These are phyloP conservation scores for Troglohyphantes excavatus DNA, from an alignment of 2,888 invertebrate species.

Conservation along the genomic window DNA sequence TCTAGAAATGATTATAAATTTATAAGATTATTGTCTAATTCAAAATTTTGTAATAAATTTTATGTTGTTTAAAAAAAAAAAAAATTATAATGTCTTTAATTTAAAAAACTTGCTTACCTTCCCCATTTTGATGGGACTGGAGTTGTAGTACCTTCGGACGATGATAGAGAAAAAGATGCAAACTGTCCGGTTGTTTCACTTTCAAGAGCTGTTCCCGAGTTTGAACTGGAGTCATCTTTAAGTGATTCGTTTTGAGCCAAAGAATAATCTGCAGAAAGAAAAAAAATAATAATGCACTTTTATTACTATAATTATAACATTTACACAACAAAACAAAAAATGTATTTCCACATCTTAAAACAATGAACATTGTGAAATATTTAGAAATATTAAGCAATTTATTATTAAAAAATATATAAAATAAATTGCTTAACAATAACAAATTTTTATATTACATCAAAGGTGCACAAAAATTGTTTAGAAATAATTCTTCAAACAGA, in stretches of 20 bases:
- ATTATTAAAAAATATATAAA: no score
- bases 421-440: no score
- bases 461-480: no score
- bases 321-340: no score
- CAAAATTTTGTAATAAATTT: not conserved
- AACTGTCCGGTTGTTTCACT: constrained; percentile 69
- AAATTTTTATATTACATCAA: no score
- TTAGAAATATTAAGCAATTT: no score
- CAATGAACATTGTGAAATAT: no score
- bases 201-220: constrained; percentile 46
- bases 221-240: constrained; percentile 58
- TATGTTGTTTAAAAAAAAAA: not conserved
- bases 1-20: constrained; percentile 52
- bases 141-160: constrained; percentile 50
- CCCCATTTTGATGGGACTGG: constrained; percentile 70
- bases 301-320: not conserved
- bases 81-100: not conserved
- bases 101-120: constrained; percentile 45
- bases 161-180: constrained; percentile 67
- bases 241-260: constrained; percentile 23
- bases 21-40: no score
- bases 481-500: no score
- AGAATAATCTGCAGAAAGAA: constrained; percentile 66
- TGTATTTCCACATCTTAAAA: no score
- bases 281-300: not conserved